Evolutionary conservation across 2,113 vertebrate species (phyloP), one percentile per base, ranked within the genome.

Genomic region (Perca schrenkii): DNA sequence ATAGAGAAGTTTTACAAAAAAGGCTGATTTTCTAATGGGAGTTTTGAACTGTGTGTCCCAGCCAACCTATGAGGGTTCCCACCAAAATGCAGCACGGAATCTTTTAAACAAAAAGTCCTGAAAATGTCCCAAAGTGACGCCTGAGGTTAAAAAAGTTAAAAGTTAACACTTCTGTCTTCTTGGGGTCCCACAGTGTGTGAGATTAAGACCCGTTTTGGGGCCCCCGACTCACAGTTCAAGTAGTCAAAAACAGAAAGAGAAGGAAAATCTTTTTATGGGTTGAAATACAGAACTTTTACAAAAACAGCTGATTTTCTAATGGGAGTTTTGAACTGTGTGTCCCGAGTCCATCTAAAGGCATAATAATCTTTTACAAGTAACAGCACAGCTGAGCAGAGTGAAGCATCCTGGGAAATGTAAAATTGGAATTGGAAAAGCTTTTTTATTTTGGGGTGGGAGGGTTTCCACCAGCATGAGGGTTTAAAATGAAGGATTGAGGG

Each of bases 331-430:
- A 68, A 60, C 21, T 50, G 43, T 16, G 74, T 3, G 31, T 25
- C 17, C 12, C 12, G 28, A 8, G 16, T n/a, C 14, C 43, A 4
- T 4, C 19, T 16, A 28, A 54, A 65, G 34, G 68, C 25, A 56
- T 22, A 11, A 7, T n/a, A 40, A 72, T 74, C 64, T 40, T 57
- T 58, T 25, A 31, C 4, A 34, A 58, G 13, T 40, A 4, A 43
- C 7, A 49, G 2, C 34, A 40, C 16, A 58, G 34, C 46, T 54
- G 31, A 57, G 46, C 28, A 74, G 19, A 60, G 54, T 46, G n/a
- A 74, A 62, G 57, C 53, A 75, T 77, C 57, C 63, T 62, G 50
- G 70, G 31, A 74, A 77, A 65, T 17, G 25, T 16, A 64, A n/a
- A n/a, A n/a, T n/a, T n/a, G 15, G 31, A 74, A 69, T 8, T 36